Conservation (phyloP, 92 coral and sea anemone genomes). For the Epizoanthus rinbou region DNA sequence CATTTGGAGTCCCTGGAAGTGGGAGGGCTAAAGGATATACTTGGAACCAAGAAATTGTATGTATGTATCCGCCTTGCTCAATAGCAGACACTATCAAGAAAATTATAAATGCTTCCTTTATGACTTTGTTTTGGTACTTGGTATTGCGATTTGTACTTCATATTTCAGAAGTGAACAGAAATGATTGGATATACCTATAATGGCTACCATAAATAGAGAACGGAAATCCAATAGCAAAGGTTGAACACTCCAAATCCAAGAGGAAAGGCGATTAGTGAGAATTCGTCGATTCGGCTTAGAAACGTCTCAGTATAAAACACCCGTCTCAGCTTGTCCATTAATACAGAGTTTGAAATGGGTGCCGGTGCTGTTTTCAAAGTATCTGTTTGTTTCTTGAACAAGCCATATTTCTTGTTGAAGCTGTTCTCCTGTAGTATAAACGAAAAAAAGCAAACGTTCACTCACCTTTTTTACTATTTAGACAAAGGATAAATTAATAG, state of each 20-base stretch:
- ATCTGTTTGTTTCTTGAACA: not conserved
- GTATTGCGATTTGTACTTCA: no score
- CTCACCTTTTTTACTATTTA: not conserved
- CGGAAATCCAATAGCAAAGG: slow-evolving; percentile 2
- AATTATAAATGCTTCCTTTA: no score
- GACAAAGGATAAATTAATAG: not conserved
- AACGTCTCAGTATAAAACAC: slow-evolving; percentile 24
- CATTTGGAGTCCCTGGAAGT: no score
- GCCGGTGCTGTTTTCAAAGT: not conserved
- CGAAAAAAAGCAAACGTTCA: not conserved
- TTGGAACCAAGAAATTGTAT: no score
- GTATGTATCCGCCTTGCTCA: no score
- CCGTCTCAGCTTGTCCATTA: slow-evolving; percentile 3
- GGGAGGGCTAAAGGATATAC: no score
- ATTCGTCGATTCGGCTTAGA: slow-evolving; percentile 45
- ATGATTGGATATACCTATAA: no score
- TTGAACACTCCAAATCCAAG: slow-evolving; percentile 41
- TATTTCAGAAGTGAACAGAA: no score
- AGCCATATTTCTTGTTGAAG: slow-evolving; percentile 13
- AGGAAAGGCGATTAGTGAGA: slow-evolving; percentile 46
- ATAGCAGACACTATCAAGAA: no score
- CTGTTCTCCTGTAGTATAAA: not conserved
- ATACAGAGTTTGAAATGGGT: not conserved
- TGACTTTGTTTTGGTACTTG: no score
- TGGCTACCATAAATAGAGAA: not conserved